Base-by-base conservation (phyloP, 23 tunicate genomes). In the Ciona savignyi region DNA sequence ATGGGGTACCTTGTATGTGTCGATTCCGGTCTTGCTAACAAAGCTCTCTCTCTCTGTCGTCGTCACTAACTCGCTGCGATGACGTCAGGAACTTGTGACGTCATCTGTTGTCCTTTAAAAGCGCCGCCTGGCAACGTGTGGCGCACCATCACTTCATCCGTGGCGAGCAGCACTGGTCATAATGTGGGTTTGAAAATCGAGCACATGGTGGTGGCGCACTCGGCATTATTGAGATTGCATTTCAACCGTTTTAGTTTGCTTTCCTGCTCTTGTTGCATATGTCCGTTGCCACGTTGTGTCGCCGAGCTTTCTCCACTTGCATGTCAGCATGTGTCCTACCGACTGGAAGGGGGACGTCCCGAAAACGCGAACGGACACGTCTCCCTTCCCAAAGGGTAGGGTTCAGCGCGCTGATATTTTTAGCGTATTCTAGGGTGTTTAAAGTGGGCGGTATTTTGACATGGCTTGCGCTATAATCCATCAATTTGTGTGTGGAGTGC, bases 381-480 rank as follows among this genome's bases (percentile, higher is more conserved):
- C n/a, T n/a, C n/a, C n/a, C n/a, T n/a, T n/a, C n/a, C n/a, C n/a
- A n/a, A n/a, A n/a, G n/a, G n/a, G n/a, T n/a, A n/a, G n/a, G n/a
- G n/a, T n/a, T n/a, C n/a, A n/a, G n/a, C n/a, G n/a, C n/a, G n/a
- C n/a, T n/a, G n/a, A n/a, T n/a, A n/a, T n/a, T n/a, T n/a, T n/a
- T n/a, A n/a, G n/a, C n/a, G n/a, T n/a, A n/a, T n/a, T n/a, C n/a
- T n/a, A n/a, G 61, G n/a, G n/a, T n/a, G n/a, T n/a, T n/a, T n/a
- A n/a, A n/a, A n/a, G n/a, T n/a, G n/a, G n/a, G n/a, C n/a, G n/a
- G n/a, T n/a, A n/a, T n/a, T n/a, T n/a, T n/a, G 9, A 42, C 56
- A 42, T 42, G 56, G 56, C 56, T 63, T 23, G 67, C 28, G 67
- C 56, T 9, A 63, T 23, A 63, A 27, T 66, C 70, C 70, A 29